Evolutionary conservation across 1,140 invertebrate genomes (phyloP).

Genomic region (Ips nitidus): DNA sequence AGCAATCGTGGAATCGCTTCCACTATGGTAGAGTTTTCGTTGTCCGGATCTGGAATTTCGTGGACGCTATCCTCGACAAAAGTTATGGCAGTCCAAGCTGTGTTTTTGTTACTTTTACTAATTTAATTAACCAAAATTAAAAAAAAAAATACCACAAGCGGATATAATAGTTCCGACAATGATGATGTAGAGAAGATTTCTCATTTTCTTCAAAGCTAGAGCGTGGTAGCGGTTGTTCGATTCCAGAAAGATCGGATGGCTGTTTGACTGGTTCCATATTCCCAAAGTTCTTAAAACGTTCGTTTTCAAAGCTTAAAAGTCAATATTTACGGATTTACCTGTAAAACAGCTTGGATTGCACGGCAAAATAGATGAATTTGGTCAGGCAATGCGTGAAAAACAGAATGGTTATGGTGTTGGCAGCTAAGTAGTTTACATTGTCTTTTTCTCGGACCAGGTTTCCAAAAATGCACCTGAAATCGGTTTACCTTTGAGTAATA

Average conservation of each 20-base stretch:
- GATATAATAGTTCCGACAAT: constrained; percentile 61
- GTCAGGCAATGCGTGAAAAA: constrained; percentile 78
- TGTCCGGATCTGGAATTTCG: constrained; percentile 66
- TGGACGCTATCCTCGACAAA: constrained; percentile 75
- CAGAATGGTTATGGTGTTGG: constrained; percentile 77
- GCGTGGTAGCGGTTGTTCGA: constrained; percentile 74
- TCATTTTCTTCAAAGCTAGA: constrained; percentile 73
- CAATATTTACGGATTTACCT: constrained; percentile 54
- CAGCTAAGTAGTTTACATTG: constrained; percentile 78
- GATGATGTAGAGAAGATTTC: constrained; percentile 69
- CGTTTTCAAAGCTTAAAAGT: background rate
- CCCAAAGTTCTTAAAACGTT: constrained; percentile 61
- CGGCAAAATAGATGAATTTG: constrained; percentile 71
- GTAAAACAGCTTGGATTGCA: constrained; percentile 74
- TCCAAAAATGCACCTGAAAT: constrained; percentile 57
- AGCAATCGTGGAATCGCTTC: constrained; percentile 72
- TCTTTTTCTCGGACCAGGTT: constrained; percentile 71
- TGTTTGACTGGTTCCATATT: constrained; percentile 79
- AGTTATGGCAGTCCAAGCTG: constrained; percentile 68
- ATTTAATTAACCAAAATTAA: constrained; percentile 15
- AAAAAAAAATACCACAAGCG: constrained; percentile 56
- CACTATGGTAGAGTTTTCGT: constrained; percentile 66
- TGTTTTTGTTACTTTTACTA: background rate
- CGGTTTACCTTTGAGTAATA: no score
- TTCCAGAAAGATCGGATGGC: constrained; percentile 80